A percentile compares a stretch with the other conserved stretches of the same genome.
phyloP scores from a whole-genome alignment of 2,888 invertebrate species.

The Cremastobaeus sp. region DNA sequence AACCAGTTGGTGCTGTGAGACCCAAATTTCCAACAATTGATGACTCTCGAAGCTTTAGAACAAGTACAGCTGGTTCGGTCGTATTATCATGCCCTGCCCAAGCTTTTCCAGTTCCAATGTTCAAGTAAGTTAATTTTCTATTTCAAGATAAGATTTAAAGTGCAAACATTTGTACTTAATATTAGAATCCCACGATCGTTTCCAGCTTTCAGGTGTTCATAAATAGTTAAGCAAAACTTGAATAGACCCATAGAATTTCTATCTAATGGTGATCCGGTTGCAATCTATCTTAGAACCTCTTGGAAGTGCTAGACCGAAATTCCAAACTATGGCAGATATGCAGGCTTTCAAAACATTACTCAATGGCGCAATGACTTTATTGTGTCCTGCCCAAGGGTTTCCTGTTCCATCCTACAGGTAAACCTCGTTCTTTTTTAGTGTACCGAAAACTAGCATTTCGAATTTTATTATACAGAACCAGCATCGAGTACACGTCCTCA shows the following conservation, averaged over 20 bases:
- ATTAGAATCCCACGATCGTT: too few relatives aligned
- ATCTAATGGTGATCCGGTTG: not conserved
- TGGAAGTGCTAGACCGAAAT: conserved; percentile 82
- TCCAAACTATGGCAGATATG: conserved; percentile 80
- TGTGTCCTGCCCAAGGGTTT: conserved; percentile 80
- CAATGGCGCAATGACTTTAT: conserved; percentile 77
- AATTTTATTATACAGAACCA: conserved; percentile 79
- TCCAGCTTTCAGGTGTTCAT: conserved; percentile 49
- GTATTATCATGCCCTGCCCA: conserved; percentile 87
- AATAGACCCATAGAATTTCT: not conserved
- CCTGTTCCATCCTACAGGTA: conserved; percentile 80
- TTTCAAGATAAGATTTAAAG: too few relatives aligned
- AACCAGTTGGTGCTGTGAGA: conserved; percentile 87
- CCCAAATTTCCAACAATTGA: conserved; percentile 79
- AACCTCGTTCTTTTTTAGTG: too few relatives aligned
- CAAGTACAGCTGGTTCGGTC: conserved; percentile 74
- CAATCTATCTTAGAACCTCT: conserved; percentile 79
- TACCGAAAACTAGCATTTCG: too few relatives aligned
- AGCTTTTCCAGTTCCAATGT: conserved; percentile 86
- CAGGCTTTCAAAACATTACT: conserved; percentile 76
- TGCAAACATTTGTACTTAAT: too few relatives aligned
- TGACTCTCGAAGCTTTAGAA: conserved; percentile 65
- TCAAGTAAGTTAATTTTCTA: conserved; percentile 84
- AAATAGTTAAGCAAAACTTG: conserved; percentile 24
- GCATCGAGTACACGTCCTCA: conserved; percentile 81